A percentile compares a stretch with the other conserved stretches of the same genome.
These are phyloP conservation scores for Hirudo medicinalis DNA, from an alignment of 1,140 invertebrate genomes.

Conservation along the genomic window DNA sequence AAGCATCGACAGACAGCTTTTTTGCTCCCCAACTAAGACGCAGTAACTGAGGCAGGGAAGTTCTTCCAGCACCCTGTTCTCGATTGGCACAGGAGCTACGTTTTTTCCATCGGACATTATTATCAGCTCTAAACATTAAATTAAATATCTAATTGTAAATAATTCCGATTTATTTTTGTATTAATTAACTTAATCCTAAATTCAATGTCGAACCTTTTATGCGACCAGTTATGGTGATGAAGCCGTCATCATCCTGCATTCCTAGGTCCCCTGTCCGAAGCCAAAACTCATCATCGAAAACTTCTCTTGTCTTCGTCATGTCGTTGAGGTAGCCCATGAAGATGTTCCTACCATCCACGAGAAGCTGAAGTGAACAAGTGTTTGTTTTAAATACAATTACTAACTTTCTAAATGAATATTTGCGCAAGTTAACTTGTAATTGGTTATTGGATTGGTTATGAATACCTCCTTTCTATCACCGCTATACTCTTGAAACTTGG, in stretches of 20 bases:
- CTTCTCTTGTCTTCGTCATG: constrained; percentile 57
- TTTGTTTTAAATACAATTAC: background rate
- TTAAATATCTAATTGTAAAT: constrained; percentile 42
- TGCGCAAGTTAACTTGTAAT: too few species aligned
- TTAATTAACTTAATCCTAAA: too few species aligned
- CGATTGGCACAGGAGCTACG: constrained; percentile 45
- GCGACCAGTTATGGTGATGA: constrained; percentile 65
- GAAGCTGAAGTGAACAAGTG: constrained; percentile 41
- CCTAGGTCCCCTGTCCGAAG: constrained; percentile 71
- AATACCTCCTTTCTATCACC: background rate
- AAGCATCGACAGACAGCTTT: constrained; percentile 39
- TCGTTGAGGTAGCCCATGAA: constrained; percentile 80
- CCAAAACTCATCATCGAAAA: constrained; percentile 61
- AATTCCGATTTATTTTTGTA: too few species aligned
- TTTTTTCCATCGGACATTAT: constrained; percentile 89
- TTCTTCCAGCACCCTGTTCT: too few species aligned
- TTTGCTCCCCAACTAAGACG: too few species aligned
- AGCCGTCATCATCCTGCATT: constrained; percentile 56
- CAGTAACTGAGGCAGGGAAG: too few species aligned
- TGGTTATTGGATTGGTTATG: too few species aligned
- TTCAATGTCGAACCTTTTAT: constrained; percentile 49
- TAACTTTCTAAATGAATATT: background rate
- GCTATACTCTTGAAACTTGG: background rate
- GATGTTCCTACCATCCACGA: constrained; percentile 60
- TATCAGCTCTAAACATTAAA: constrained; percentile 51